Evolutionary conservation across 2,888 invertebrate genomes (phyloP), one percentile per base, ranked within the genome.

Genomic region (Thera obeliscata): DNA sequence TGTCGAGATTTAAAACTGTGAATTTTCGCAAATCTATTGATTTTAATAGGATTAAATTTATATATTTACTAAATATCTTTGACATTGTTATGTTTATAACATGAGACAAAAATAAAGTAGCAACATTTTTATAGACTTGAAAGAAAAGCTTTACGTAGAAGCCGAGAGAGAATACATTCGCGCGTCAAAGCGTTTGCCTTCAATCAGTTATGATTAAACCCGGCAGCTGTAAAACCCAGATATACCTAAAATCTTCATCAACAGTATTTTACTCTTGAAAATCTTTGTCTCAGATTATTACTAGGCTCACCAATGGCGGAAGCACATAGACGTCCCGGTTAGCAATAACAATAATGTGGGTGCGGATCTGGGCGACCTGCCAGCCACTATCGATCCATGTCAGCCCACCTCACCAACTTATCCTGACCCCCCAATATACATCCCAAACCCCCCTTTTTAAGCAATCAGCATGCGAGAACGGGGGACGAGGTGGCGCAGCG

Each of bases 271-370:
- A n/a, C 43, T 82, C 72, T 78, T 82, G 78, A 76, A 81, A 87
- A 85, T 87, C 87, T 87, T 83, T 84, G 87, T 89, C 86, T 86
- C 78, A 78, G 76, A 84, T 85, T 83, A 88, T 86, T 85, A 87
- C 86, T 86, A 90, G 90, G 89, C 89, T 83, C 82, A 86, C 86
- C 91, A 89, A 91, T 86, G 83, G 84, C 83, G 88, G 89, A 88
- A 90, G 86, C 84, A 83, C 83, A 87, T 87, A 89, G 91, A 90
- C 88, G 88, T 83, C 88, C 86, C 87, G 87, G 85, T 82, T 86
- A 85, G 91, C 91, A 91, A 93, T 93, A 93, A 93, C 92, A 92
- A 92, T 93, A 92, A 92, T 91, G 92, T 86, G 91, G 90, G 78
- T 86, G 84, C 87, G 87, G 83, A 87, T 88, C 89, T 90, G 91